phyloP scores from a whole-genome alignment of 2,888 invertebrate genomes.

The Tridacna crocea region DNA sequence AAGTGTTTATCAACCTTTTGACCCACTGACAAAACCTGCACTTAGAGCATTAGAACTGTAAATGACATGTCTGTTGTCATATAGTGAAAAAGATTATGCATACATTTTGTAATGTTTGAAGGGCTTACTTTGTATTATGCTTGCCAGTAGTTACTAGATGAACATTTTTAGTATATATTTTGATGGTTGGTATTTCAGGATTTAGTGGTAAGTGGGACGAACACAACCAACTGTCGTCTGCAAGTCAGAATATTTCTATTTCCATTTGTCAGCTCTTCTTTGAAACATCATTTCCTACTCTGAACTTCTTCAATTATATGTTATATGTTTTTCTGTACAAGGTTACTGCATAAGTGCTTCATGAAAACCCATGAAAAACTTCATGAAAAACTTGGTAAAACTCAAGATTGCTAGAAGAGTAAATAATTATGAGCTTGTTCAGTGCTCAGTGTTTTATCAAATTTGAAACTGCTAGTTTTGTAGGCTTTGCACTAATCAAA shows the following conservation, averaged over 20 bases:
- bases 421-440: no score
- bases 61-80: no score
- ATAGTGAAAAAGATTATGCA: no score
- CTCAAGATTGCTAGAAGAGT: no score
- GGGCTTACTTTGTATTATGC: neutral
- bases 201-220: conserved; percentile 43
- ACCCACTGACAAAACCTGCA: no score
- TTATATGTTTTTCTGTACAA: conserved; percentile 9
- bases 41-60: no score
- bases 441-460: no score
- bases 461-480: no score
- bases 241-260: conserved; percentile 26
- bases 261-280: conserved; percentile 12
- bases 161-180: conserved; percentile 13
- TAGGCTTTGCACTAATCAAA: no score
- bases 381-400: no score
- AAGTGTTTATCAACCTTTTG: no score
- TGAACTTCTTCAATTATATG: conserved; percentile 15
- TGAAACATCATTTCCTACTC: conserved; percentile 16
- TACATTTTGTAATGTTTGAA: neutral
- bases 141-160: conserved; percentile 5
- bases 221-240: conserved; percentile 16
- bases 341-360: neutral
- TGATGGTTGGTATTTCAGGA: conserved; percentile 15
- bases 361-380: no score